Evolutionary conservation across 2,888 invertebrate genomes (phyloP), one percentile per base, ranked within the genome.

Genomic region (Cryptocheilus praepositus): DNA sequence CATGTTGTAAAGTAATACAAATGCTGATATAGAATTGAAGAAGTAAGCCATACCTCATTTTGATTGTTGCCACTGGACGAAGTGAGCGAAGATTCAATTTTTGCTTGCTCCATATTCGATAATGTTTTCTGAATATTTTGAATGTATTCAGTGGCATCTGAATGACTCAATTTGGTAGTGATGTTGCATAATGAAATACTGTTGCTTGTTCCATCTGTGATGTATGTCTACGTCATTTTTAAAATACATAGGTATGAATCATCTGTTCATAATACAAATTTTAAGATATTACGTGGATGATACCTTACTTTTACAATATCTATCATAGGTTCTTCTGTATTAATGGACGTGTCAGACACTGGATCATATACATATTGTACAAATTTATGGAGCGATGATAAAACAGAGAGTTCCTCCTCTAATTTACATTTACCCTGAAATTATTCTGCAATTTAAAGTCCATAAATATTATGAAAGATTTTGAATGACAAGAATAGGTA

Each of bases 391-490:
- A 85, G 62, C 25, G 80, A 64, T 58, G 45, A 70, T 53, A 85
- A 64, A 55, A 73, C 70, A 25, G 71, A n/a, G 52, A 82, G 56
- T 58, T 86, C 83, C 45, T 81, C 67, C 36, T 75, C 63, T 3
- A 76, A 61, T 4, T 73, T 16, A 67, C 80, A 79, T 61, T 79
- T 81, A 55, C 86, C 86, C 85, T 86, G 56, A 15, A 64, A 63
- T 79, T 81, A 57, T 85, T 85, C 85, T 86, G 16, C 49, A 49
- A 49, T n/a, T 3, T 49, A 1, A 49, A 49, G 16, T 49, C 18
- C 49, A 54, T 64, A 59, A 64, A 16, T 46, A 62, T 49, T 44
- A 19, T 16, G 61, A 46, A 36, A 49, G 56, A 11, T 18, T 5
- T 56, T n/a, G 18, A 3, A 44, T 44, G 53, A 28, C 11, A 15